Evolutionary conservation across 1,140 invertebrate genomes (phyloP).

Genomic region (Brachystomella parvula): DNA sequence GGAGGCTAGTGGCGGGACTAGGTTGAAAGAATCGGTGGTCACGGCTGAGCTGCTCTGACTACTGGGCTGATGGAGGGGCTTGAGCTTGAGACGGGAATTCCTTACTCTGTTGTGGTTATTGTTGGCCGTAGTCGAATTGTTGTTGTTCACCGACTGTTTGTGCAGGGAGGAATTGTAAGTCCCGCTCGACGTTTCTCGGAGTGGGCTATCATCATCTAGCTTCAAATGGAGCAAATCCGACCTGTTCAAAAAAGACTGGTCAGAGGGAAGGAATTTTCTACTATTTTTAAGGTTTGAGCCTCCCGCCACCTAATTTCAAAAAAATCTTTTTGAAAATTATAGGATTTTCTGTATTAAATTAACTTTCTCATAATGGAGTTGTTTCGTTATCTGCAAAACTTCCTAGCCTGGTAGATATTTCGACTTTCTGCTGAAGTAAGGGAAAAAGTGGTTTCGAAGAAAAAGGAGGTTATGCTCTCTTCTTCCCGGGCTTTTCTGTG

Average conservation of each 20-base stretch:
- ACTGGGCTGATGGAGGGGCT: neutral
- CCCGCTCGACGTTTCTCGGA: neutral
- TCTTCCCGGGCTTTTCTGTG: no score
- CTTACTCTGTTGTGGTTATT: neutral
- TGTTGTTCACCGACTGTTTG: neutral
- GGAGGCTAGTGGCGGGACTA: no score
- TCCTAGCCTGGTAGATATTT: no score
- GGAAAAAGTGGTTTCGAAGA: no score
- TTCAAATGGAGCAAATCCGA: constrained; percentile 14
- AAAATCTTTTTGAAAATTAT: neutral
- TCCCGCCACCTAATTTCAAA: neutral
- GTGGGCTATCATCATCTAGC: neutral
- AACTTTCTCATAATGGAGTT: no score
- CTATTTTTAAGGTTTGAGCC: neutral
- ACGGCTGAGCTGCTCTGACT: neutral
- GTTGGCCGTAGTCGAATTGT: neutral
- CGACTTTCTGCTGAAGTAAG: no score
- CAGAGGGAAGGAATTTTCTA: neutral
- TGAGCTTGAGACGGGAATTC: neutral
- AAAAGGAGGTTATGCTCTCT: no score
- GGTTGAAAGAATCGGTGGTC: neutral
- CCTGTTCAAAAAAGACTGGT: neutral
- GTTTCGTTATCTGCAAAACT: no score
- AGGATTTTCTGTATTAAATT: neutral
- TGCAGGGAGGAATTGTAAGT: neutral